phyloP scores from a whole-genome alignment of 2,113 vertebrate species.

The Nettapus auritus region DNA sequence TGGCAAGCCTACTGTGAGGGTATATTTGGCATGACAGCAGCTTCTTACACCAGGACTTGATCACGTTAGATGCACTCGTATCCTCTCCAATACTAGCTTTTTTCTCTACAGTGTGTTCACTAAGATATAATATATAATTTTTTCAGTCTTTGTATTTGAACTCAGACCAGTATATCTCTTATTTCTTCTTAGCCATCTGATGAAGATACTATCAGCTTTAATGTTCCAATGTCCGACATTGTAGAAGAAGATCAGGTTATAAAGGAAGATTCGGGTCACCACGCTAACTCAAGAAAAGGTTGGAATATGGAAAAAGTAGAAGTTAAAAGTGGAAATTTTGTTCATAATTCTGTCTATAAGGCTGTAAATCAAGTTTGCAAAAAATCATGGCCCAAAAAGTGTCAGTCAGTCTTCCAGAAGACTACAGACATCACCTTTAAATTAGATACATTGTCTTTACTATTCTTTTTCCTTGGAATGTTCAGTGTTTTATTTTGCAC shows the following conservation, averaged over 20 bases:
- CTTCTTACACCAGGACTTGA: neutral
- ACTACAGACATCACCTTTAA: neutral
- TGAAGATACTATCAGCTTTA: constrained; percentile 91
- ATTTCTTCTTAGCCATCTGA: constrained; percentile 86
- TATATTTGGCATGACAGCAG: neutral
- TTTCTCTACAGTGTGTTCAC: no score
- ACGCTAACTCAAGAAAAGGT: constrained; percentile 85
- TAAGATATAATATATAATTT: neutral
- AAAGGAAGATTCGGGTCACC: constrained; percentile 87
- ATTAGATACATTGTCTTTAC: neutral
- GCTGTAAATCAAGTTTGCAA: neutral
- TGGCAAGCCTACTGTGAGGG: neutral
- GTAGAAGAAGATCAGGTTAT: constrained; percentile 88
- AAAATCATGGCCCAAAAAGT: neutral
- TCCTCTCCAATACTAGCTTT: neutral
- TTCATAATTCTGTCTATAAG: neutral
- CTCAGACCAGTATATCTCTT: neutral
- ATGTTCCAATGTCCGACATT: constrained; percentile 91
- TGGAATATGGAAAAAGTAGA: constrained; percentile 6
- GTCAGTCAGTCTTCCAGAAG: neutral
- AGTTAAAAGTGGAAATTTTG: neutral
- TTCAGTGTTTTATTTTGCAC: neutral
- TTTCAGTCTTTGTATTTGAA: neutral
- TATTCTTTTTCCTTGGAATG: neutral
- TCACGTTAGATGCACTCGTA: neutral